Evolutionary conservation across 1,140 invertebrate genomes (phyloP), one percentile per base, ranked within the genome.

Genomic region (Ceratitis capitata): DNA sequence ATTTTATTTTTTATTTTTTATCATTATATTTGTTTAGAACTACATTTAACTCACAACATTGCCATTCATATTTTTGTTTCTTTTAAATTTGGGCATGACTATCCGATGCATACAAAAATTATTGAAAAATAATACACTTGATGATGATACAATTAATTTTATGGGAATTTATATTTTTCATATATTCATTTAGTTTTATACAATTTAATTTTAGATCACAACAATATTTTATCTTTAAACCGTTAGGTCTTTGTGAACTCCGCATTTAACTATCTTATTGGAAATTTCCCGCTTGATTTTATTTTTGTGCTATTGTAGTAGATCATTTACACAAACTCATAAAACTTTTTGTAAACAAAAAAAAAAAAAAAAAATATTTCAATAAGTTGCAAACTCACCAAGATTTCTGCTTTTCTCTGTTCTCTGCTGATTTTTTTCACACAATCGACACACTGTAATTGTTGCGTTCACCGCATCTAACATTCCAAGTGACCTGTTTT

Each of bases 381-480:
- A 87, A 23, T 51, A 10, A 2, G 19, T 26, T 49, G 16, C 32
- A 6, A 84, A 45, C 56, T 89, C 88, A 88, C 88, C 89, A 87
- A 89, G 87, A 88, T 87, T 85, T 88, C 88, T 85, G 88, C 82
- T 84, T 86, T 85, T 86, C 86, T 85, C 85, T 88, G 42, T 74
- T 61, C 84, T 42, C 42, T 74, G 58, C 61, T 85, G 56, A n/a
- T 85, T 32, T 87, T 85, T 69, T 86, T 87, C 83, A 53, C 85
- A 78, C 88, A 85, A 86, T 85, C 87, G 87, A 88, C 88, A 88
- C 89, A 90, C 89, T 90, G 89, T 88, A 89, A 85, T 88, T 85
- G 87, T 88, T 86, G 89, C 90, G 90, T 87, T 90, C 89, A 90
- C 89, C 89, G 89, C 89, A 90, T 90, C 86, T 90, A 90, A 90